phyloP scores from a whole-genome alignment of 2,113 vertebrate species.

The Tachycineta bicolor region DNA sequence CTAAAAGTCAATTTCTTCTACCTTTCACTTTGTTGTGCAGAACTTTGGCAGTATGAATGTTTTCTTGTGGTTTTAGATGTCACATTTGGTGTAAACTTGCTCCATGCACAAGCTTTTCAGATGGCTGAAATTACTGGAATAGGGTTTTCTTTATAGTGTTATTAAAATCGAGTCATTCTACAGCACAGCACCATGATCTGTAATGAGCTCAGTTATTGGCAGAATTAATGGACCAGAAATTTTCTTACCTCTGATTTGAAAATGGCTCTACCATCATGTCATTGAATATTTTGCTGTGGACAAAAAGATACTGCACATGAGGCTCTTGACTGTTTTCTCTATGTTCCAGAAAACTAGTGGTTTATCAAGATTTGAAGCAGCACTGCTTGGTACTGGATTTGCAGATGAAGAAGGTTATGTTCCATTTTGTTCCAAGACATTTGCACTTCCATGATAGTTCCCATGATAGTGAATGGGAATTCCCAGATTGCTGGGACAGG shows the following conservation, averaged over 20 bases:
- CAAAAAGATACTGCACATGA: not conserved
- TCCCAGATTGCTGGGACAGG: not conserved
- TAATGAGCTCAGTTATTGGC: not conserved
- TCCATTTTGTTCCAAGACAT: not conserved
- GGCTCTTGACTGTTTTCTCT: not conserved
- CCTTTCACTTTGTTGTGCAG: not conserved
- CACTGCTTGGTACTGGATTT: not conserved
- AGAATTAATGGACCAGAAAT: not conserved
- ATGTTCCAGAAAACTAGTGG: rapidly evolving
- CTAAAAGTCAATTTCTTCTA: not conserved
- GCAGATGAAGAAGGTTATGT: not conserved
- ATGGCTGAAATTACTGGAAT: not conserved
- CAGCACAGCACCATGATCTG: not conserved
- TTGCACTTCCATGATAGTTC: not conserved
- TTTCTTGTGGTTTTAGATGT: not conserved
- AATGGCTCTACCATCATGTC: not conserved
- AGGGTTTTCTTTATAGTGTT: not conserved
- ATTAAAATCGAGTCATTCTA: not conserved
- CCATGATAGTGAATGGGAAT: not conserved
- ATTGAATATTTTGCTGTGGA: not conserved
- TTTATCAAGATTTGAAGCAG: not conserved
- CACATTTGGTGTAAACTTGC: not conserved
- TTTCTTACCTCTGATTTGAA: not conserved
- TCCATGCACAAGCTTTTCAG: not conserved
- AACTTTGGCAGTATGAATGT: not conserved